Conservation (phyloP, 2,113 vertebrate genomes). For the Pleuronectes platessa region DNA sequence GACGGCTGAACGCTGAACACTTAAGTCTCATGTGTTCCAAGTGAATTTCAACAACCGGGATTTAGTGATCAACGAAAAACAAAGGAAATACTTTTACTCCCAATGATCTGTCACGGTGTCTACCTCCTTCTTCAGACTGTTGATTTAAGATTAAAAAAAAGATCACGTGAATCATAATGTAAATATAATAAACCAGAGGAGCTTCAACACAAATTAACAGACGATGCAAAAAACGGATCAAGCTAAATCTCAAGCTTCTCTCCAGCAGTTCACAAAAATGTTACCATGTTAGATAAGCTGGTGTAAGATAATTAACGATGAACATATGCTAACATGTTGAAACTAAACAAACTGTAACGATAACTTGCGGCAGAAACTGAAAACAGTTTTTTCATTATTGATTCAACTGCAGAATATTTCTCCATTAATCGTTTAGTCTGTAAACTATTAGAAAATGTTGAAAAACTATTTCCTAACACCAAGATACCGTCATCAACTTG, state of each 20-base stretch:
- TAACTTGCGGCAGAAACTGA: no score
- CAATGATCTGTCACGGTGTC: no score
- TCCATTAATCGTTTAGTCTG: no score
- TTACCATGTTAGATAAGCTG: not conserved
- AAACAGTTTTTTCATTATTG: no score
- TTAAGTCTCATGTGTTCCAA: not conserved
- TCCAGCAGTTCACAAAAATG: not conserved
- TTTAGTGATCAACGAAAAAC: not conserved
- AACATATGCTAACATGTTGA: no score
- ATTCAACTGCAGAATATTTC: no score
- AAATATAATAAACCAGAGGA: constrained; percentile 15
- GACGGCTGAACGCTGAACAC: constrained; percentile 17
- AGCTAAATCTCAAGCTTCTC: constrained; percentile 1
- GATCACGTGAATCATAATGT: not conserved
- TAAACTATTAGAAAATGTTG: no score
- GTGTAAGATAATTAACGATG: no score
- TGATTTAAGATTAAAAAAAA: not conserved
- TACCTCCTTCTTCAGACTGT: not conserved
- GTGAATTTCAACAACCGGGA: no score
- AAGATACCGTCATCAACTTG: no score
- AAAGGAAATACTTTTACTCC: not conserved
- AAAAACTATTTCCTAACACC: no score
- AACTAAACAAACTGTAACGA: no score
- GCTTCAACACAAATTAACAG: accelerated
- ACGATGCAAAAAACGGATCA: not conserved